These are phyloP conservation scores for Drosophila ercepeae DNA, from an alignment of 1,140 invertebrate species.

Conservation along the genomic window DNA sequence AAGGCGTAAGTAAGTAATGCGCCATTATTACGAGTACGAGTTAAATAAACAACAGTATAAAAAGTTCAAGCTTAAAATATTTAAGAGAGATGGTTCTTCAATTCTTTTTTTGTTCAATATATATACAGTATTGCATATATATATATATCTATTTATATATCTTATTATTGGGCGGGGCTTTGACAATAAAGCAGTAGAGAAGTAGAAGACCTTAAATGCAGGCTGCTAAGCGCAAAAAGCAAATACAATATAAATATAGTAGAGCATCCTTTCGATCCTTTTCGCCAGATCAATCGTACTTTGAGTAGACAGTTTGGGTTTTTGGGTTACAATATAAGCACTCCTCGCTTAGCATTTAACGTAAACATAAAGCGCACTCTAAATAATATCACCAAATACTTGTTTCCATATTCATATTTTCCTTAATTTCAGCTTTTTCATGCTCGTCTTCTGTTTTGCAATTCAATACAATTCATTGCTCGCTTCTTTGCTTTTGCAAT, in stretches of 20 bases:
- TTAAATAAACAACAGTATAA: slow-evolving; percentile 74
- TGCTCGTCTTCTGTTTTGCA: not conserved
- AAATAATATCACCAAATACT: slow-evolving; percentile 82
- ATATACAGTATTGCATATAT: slow-evolving; percentile 2
- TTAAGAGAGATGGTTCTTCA: slow-evolving; percentile 12
- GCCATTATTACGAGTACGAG: slow-evolving; percentile 45
- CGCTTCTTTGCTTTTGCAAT: slow-evolving; percentile 6
- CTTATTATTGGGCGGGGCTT: slow-evolving; percentile 16
- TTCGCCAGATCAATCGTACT: slow-evolving; percentile 29
- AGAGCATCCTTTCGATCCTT: slow-evolving; percentile 11
- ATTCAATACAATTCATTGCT: too few species aligned
- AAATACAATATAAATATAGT: slow-evolving; percentile 7
- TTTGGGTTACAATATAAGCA: slow-evolving; percentile 45
- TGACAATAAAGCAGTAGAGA: slow-evolving; percentile 33
- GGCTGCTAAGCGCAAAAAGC: slow-evolving; percentile 38
- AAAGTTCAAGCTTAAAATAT: slow-evolving; percentile 52
- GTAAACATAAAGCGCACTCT: slow-evolving; percentile 71
- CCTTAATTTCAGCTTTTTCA: slow-evolving; percentile 10
- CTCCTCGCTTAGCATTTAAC: slow-evolving; percentile 37
- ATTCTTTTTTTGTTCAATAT: not conserved
- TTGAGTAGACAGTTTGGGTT: slow-evolving; percentile 49
- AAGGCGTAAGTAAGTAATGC: slow-evolving; percentile 57
- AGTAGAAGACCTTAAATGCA: slow-evolving; percentile 37
- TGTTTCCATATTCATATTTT: slow-evolving; percentile 32
- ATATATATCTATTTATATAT: not conserved